Percentiles rank a stretch among this genome's conserved stretches.
Evolutionary conservation across 2,113 vertebrate genomes (phyloP).

Genomic region (Piaya cayana): DNA sequence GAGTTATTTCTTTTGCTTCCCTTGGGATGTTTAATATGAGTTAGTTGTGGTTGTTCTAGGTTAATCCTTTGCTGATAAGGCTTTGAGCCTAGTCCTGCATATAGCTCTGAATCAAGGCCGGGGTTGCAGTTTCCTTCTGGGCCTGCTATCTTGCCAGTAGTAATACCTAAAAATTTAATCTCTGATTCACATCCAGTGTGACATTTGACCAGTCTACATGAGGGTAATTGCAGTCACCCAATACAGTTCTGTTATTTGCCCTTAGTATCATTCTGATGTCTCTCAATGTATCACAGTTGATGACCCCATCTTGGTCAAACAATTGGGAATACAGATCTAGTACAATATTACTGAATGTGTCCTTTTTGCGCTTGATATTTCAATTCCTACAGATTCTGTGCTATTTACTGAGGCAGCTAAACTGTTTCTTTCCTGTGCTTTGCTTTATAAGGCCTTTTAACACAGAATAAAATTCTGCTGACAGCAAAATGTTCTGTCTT

Average conservation of each 20-base stretch:
- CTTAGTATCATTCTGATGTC: neutral
- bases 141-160: neutral
- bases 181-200: neutral
- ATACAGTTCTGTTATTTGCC: neutral
- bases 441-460: neutral
- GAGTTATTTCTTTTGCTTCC: neutral
- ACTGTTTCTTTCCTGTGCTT: neutral
- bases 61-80: neutral
- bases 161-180: neutral
- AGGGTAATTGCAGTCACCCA: neutral
- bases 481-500: neutral
- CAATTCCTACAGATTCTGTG: neutral
- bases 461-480: neutral
- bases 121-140: neutral
- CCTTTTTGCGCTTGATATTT: neutral
- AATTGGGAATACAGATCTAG: neutral
- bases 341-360: neutral
- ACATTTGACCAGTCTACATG: neutral
- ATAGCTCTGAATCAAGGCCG: neutral
- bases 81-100: neutral
- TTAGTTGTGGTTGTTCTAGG: neutral
- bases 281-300: neutral
- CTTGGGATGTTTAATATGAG: neutral
- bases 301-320: neutral
- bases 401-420: neutral